Base-by-base conservation (phyloP, 2,113 vertebrate genomes). In the Connochaetes taurinus region DNA sequence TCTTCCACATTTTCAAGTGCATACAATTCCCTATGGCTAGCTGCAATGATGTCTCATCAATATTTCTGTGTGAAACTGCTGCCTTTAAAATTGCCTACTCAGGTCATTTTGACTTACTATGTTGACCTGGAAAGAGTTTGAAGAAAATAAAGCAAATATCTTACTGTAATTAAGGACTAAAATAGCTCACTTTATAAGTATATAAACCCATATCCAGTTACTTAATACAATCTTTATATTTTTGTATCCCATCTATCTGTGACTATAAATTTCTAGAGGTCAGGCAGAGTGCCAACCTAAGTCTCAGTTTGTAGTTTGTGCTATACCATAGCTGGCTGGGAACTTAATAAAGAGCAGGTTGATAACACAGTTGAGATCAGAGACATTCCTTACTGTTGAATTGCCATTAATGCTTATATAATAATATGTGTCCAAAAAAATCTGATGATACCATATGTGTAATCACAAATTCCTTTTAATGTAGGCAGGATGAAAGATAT, bases 211-310 rank as follows among this genome's bases (percentile, higher is more conserved):
- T 31, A 83, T 9, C 19, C 88, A 86, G 60, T 86, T 88, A 76
- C 6, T 91, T 93, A 92, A 57, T 60, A 81, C 7, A 14, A 52
- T 21, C 50, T 94, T 96, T 78, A 60, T 50, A 3, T 31, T 27
- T 82, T 62, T 43, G 23, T 6, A 43, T 27, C 21, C 4, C 8
- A 74, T 83, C 7, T 93, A 31, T 76, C 14, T 92, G 43, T 96
- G 94, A 88, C 67, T 85, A 25, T 52, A 92, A 76, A 64, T 93
- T 96, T 87, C 57, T 97, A 92, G 92, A 95, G 87, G 7, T 81
- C 43, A 60, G 33, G 53, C 15, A 83, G 93, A 76, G 31, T 90
- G 31, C 94, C 43, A 94, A 76, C 19, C 43, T 90, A 87, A 95
- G 50, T 86, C 19, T 52, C 52, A 87, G 27, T 91, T 83, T 94